These are phyloP conservation scores for Micromesistius poutassou DNA, from an alignment of 2,797 vertebrate genomes.

Conservation along the genomic window DNA sequence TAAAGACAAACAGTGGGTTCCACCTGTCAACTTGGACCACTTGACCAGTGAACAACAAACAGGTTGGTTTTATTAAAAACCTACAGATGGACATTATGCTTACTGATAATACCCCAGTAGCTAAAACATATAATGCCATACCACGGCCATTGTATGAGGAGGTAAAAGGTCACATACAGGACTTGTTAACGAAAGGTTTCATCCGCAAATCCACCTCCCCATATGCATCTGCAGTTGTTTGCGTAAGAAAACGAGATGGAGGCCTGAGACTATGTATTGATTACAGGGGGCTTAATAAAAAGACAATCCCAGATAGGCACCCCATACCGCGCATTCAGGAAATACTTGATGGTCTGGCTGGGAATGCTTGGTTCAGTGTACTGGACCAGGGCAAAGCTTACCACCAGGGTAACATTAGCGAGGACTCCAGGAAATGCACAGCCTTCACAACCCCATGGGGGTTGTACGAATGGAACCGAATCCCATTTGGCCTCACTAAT, in stretches of 20 bases:
- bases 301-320: slow-evolving; percentile 21
- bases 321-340: slow-evolving; percentile 25
- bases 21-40: slow-evolving; percentile 19
- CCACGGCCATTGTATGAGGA: not conserved
- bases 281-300: slow-evolving; percentile 11
- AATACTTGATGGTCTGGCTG: slow-evolving; percentile 16
- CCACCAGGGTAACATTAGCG: slow-evolving; percentile 13
- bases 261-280: slow-evolving; percentile 24
- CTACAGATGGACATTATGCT: slow-evolving; percentile 23
- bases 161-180: not conserved
- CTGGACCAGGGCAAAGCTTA: slow-evolving; percentile 25
- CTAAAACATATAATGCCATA: slow-evolving; percentile 6
- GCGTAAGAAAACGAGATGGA: slow-evolving; percentile 7
- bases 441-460: slow-evolving; percentile 12
- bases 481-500: slow-evolving; percentile 36
- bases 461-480: slow-evolving; percentile 34
- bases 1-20: not conserved
- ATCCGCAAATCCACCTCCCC: slow-evolving; percentile 5
- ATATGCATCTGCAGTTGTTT: slow-evolving; percentile 1
- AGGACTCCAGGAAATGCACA: slow-evolving; percentile 3
- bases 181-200: not conserved
- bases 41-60: slow-evolving; percentile 11
- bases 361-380: slow-evolving; percentile 22
- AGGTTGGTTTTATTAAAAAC: not conserved
- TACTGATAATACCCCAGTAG: slow-evolving; percentile 5